Percentiles rank a stretch among this genome's conserved stretches.
Evolutionary conservation across 35 echinoderm and acorn worm species (phyloP).

Genomic region (Apostichopus japonicus): DNA sequence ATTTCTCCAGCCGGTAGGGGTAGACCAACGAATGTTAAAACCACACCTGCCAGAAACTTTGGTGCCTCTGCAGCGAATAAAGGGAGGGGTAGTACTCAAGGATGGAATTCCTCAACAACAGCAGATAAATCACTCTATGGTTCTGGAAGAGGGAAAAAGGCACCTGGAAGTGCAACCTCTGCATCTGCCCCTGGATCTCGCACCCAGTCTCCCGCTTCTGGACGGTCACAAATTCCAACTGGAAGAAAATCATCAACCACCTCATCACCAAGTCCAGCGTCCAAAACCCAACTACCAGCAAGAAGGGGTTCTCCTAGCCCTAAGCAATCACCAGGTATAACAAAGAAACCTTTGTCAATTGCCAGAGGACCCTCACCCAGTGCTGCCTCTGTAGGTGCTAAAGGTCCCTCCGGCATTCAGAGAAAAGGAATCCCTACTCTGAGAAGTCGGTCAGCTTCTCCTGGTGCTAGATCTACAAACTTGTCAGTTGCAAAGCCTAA

Average conservation of each 20-base stretch:
- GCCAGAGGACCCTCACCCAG: constrained; percentile 54
- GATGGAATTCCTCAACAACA: constrained; percentile 52
- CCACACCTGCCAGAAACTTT: constrained; percentile 52
- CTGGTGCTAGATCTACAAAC: constrained; percentile 32
- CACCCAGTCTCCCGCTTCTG: constrained; percentile 57
- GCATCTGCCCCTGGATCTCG: constrained; percentile 27
- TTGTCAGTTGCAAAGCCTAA: constrained; percentile 26
- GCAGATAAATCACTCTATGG: constrained; percentile 45
- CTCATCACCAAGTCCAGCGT: constrained; percentile 52
- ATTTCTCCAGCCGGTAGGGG: constrained; percentile 54
- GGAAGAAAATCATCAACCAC: constrained; percentile 8
- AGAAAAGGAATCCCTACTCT: constrained; percentile 25
- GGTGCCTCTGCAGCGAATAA: not conserved
- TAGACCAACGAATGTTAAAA: constrained; percentile 45
- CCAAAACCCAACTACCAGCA: constrained; percentile 2
- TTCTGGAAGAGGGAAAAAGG: constrained; percentile 37
- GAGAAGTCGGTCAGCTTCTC: constrained; percentile 21
- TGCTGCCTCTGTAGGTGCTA: not conserved
- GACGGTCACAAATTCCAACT: constrained; percentile 57
- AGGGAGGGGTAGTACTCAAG: not conserved
- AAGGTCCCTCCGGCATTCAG: not conserved
- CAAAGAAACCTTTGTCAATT: constrained; percentile 48
- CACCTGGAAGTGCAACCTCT: not conserved
- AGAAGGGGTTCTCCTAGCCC: constrained; percentile 19
- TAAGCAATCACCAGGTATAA: constrained; percentile 25